Base-by-base conservation (phyloP, 2,797 vertebrate genomes). In the Protonibea diacanthus region DNA sequence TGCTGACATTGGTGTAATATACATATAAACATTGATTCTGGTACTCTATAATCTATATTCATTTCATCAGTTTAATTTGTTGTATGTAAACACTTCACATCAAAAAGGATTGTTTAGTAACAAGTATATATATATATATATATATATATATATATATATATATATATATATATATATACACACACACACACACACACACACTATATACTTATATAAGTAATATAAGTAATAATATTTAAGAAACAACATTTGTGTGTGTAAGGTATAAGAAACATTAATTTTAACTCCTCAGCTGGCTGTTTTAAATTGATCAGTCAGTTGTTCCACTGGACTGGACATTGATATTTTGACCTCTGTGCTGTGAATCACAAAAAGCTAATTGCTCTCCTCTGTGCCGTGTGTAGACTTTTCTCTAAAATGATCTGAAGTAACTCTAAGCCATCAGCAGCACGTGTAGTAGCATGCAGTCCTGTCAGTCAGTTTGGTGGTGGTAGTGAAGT, bases 281-380 rank as follows among this genome's bases (percentile, higher is more conserved):
- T 45, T 17, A 23, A 23, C 5, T 45, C 18, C 14, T 29, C 5
- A 42, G 5, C 7, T 29, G 20, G 4, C n/a, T 68, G n/a, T 45
- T 5, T 25, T 12, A 57, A 60, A 53, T 23, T 20, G 23, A 64
- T 70, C n/a, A 56, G n/a, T 56, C 8, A 11, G 57, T 14, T 45
- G 48, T 44, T 75, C 55, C 14, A 14, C 20, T 23, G 40, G 21
- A 29, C 53, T 27, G 20, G 3, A 15, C 51, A 27, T 3, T 23
- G 23, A 51, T 29, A 4, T 33, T 64, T 40, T 44, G 59, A 71
- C 65, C 52, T 60, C 56, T 58, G 75, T 18, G 59, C 52, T 57
- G 29, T 71, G 55, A 71, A 45, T 20, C 75, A 58, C 11, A 45
- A 58, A 14, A 23, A 23, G 38, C 12, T 63, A 57, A 44, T 57